A percentile compares a stretch with the other conserved stretches of the same genome.
These are phyloP conservation scores for Coelogynopora nodosa DNA, from an alignment of 2,888 invertebrate species.

Conservation along the genomic window DNA sequence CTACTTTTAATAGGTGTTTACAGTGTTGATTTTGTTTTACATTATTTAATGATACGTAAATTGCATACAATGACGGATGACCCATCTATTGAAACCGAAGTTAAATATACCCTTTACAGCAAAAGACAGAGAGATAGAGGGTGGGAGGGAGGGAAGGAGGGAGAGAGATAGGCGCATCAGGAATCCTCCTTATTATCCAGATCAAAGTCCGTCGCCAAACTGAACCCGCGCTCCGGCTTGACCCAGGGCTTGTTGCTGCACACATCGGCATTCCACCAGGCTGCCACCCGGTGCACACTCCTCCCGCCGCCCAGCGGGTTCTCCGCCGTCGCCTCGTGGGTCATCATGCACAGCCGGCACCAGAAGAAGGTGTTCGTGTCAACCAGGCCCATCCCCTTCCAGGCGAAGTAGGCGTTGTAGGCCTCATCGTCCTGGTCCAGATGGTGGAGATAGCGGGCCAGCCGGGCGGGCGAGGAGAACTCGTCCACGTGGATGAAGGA, in stretches of 20 bases:
- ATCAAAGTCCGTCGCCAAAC: not conserved
- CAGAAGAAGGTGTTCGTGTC: slow-evolving; percentile 86
- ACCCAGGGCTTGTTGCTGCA: not conserved
- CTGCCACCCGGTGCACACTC: not conserved
- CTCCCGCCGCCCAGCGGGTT: not conserved
- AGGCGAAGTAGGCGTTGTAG: slow-evolving; percentile 88
- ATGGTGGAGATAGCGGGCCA: slow-evolving; percentile 79
- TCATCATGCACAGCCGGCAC: slow-evolving; percentile 76
- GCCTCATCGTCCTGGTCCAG: slow-evolving; percentile 80
- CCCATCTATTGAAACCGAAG: no score
- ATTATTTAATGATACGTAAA: no score
- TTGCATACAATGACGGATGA: no score
- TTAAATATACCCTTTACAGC: no score
- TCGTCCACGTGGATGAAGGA: slow-evolving; percentile 94
- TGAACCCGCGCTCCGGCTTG: not conserved
- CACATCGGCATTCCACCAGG: not conserved
- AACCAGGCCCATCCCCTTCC: slow-evolving; percentile 90
- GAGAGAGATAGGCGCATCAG: no score
- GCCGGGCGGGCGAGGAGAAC: slow-evolving; percentile 77
- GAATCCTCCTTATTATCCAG: not conserved
- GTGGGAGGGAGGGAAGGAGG: no score
- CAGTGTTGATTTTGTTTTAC: no score
- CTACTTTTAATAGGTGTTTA: no score
- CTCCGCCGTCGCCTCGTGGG: slow-evolving; percentile 49
- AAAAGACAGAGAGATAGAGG: no score